Conservation (phyloP, 1,140 invertebrate genomes). For the Olivierus martensii region DNA sequence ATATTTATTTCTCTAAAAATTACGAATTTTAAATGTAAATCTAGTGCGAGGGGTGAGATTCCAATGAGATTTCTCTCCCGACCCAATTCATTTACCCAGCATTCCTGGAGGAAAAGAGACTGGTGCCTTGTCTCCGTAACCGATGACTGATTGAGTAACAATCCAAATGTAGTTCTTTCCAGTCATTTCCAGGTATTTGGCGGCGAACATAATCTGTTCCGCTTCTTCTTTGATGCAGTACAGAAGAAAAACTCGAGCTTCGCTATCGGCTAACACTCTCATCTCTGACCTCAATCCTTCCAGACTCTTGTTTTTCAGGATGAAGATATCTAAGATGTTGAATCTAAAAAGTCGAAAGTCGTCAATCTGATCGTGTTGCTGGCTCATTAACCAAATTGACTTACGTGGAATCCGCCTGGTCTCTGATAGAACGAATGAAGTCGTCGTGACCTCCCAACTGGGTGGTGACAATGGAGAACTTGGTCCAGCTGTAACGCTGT, state of each 20-base stretch:
- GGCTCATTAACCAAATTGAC: constrained; percentile 5
- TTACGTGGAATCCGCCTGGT: constrained; percentile 68
- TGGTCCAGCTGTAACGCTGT: constrained; percentile 89
- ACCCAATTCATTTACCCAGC: constrained; percentile 53
- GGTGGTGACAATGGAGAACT: constrained; percentile 69
- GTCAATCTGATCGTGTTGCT: too few relatives aligned
- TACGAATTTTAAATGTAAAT: too few relatives aligned
- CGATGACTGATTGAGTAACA: constrained; percentile 87
- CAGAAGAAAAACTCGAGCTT: constrained; percentile 82
- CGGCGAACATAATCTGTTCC: constrained; percentile 61
- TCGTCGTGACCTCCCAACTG: constrained; percentile 87
- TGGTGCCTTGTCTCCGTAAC: constrained; percentile 41
- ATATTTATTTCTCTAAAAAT: too few relatives aligned
- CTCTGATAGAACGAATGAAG: constrained; percentile 81
- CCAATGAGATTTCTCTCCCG: constrained; percentile 1
- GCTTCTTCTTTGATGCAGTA: constrained; percentile 83
- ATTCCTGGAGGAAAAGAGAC: constrained; percentile 81
- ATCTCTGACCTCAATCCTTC: constrained; percentile 12
- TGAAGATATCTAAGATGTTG: constrained; percentile 18
- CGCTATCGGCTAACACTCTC: constrained; percentile 62
- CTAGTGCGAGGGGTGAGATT: neutral
- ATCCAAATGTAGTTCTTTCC: constrained; percentile 95
- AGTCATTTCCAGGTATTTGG: constrained; percentile 68
- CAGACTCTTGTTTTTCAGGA: constrained; percentile 9
- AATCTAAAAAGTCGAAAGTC: constrained; percentile 3